Evolutionary conservation across 2,888 invertebrate species (phyloP).

Genomic region (Trileptium ribeirensis): DNA sequence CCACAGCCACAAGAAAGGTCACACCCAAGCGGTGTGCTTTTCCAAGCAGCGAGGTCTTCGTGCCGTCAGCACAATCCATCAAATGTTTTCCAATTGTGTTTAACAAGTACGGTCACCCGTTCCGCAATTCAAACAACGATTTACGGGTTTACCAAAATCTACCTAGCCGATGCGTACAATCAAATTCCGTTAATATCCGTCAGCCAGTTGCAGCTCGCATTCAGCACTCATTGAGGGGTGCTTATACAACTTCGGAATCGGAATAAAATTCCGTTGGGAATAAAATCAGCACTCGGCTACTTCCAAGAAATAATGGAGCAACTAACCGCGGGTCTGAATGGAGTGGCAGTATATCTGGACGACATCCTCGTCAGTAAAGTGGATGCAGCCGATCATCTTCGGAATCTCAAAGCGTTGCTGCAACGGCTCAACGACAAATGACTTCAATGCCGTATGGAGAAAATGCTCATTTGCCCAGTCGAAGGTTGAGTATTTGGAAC

Average conservation of each 20-base stretch:
- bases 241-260: not conserved
- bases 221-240: not conserved
- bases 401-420: constrained; percentile 31
- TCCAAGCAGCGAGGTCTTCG: no score
- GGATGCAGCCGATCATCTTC: constrained; percentile 31
- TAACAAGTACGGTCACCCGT: no score
- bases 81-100: no score
- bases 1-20: no score
- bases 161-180: constrained; percentile 6
- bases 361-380: constrained; percentile 36
- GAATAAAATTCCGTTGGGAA: constrained; percentile 6
- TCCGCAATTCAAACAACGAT: no score
- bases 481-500: constrained; percentile 40
- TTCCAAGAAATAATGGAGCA: constrained; percentile 37
- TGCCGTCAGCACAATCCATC: no score
- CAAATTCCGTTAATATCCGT: not conserved
- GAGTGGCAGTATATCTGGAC: constrained; percentile 35
- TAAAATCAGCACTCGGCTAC: not conserved
- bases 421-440: constrained; percentile 30
- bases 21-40: no score
- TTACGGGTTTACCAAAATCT: not conserved
- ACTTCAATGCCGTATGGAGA: constrained; percentile 34
- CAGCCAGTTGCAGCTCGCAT: not conserved
- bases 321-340: constrained; percentile 36
- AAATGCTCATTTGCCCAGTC: constrained; percentile 38